Base-by-base conservation (phyloP, 2,888 invertebrate genomes). In the Iselma pallidipennis region DNA sequence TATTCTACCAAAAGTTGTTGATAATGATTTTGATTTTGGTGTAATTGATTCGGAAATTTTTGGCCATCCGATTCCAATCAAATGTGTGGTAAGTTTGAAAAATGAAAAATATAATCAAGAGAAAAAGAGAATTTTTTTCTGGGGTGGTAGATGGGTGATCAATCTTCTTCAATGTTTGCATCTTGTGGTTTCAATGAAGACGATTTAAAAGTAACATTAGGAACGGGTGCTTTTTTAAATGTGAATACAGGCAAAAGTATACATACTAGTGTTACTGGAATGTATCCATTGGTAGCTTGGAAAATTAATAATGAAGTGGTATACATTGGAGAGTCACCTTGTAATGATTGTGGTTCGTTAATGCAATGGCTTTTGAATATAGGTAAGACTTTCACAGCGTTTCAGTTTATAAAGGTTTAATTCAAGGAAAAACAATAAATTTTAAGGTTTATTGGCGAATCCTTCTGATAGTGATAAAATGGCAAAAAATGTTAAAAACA, bases 281-380 rank as follows among this genome's bases (percentile, higher is more conserved):
- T 96, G 33, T 96, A 96, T 82, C 98, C 98, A 0, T 82, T 98
- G 23, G 91, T 98, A 31, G 97, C 91, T 0, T 98, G 98, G 97
- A 85, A 85, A 67, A 82, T 88, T 31, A 82, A 84, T 4, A 80
- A 83, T 16, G 85, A 88, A 69, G 83, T 88, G 0, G 96, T 89
- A 78, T 96, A 89, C 80, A 84, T 93, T 33, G 91, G 91, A 0
- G 98, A 98, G 80, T 96, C 95, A 0, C 86, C 91, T 0, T 91
- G 94, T 7, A 90, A 92, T 69, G 96, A 98, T 77, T 93, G 94
- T 0, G 97, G 96, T 0, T 89, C 91, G 1, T 86, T 94, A 6
- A 88, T 98, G 5, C 88, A 90, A 63, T 98, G 97, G 97, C 91
- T 90, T 0, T 86, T 90, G 73, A 84, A 83, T 62, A 83, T 89